Evolutionary conservation across 2,888 invertebrate species (phyloP).

Genomic region (Pseudococcus longispinus): DNA sequence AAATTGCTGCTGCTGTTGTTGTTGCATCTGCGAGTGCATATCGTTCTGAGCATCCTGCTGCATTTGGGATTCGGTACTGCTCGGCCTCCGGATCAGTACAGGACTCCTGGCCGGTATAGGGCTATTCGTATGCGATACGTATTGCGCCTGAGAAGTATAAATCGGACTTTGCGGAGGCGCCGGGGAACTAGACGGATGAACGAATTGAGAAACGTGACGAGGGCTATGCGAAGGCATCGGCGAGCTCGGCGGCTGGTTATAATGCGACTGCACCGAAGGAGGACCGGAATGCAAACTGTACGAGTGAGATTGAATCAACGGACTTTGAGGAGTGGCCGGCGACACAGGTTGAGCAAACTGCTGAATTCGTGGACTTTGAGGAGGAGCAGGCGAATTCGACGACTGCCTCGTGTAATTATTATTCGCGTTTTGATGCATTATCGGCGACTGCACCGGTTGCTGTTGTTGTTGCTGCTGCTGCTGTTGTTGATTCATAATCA

Average conservation of each 20-base stretch:
- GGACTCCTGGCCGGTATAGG: constrained; percentile 64
- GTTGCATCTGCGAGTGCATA: constrained; percentile 16
- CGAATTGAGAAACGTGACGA: constrained; percentile 58
- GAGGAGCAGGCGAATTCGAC: constrained; percentile 64
- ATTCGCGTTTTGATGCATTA: constrained; percentile 59
- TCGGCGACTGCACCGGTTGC: constrained; percentile 62
- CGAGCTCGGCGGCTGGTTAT: constrained; percentile 58
- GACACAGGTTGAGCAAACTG: constrained; percentile 65
- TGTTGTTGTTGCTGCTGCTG: constrained; percentile 53
- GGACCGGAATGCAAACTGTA: constrained; percentile 49
- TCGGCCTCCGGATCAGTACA: constrained; percentile 65
- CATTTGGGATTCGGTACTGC: constrained; percentile 66
- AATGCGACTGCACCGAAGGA: constrained; percentile 56
- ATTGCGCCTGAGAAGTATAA: constrained; percentile 61
- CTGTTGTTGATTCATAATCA: constrained; percentile 57
- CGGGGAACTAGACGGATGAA: constrained; percentile 63
- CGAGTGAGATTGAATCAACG: constrained; percentile 58
- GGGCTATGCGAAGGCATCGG: constrained; percentile 59
- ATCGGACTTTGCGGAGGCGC: constrained; percentile 57
- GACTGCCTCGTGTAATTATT: constrained; percentile 58
- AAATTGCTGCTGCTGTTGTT: background rate
- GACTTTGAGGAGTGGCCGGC: constrained; percentile 63
- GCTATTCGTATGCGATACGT: constrained; percentile 61
- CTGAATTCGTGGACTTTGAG: constrained; percentile 62
- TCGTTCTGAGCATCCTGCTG: constrained; percentile 57